Base-by-base conservation (phyloP, 1,140 invertebrate species). In the Danaus plexippus region DNA sequence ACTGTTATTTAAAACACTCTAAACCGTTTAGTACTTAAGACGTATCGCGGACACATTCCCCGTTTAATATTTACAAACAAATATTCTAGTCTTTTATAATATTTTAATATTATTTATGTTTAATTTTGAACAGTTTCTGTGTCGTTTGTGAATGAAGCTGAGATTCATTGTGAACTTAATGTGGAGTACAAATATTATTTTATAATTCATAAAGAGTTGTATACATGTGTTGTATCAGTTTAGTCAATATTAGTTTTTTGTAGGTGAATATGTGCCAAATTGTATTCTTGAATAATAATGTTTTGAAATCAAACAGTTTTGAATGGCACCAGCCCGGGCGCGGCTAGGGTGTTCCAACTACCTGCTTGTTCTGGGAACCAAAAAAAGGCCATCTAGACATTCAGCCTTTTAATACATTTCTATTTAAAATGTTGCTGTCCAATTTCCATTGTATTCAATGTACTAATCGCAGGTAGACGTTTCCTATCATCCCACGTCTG, bases 301-400 rank as follows among this genome's bases (percentile, higher is more conserved):
- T 65, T 57, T 52, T 59, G 59, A 52, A 57, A 43, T 57, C 2
- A 43, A 45, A 44, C 42, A 52, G 48, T 57, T 60, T 60, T 60
- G 13, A 60, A 48, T 67, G 47, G 47, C 13, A n/a, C 41, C 48
- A 10, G 9, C 47, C 44, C 47, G 15, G 54, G 53, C 41, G 45
- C 52, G 40, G 52, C 48, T 46, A 42, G 46, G 52, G 52, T 52
- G 43, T 69, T 69, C 59, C 64, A 71, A 70, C 71, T 85, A 85
- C 81, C 81, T 85, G 81, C 69, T 42, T 58, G 15, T 77, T 77
- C 74, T 73, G 70, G 61, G 73, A 81, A 78, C 50, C 71, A 70
- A 80, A 83, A 80, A 79, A 83, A 77, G 56, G 56, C 75, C 61
- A 77, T 85, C 82, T 85, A 85, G 82, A 85, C 80, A 69, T 80